Base-by-base conservation (phyloP, 1,140 invertebrate species). In the Drosophila bocki region DNA sequence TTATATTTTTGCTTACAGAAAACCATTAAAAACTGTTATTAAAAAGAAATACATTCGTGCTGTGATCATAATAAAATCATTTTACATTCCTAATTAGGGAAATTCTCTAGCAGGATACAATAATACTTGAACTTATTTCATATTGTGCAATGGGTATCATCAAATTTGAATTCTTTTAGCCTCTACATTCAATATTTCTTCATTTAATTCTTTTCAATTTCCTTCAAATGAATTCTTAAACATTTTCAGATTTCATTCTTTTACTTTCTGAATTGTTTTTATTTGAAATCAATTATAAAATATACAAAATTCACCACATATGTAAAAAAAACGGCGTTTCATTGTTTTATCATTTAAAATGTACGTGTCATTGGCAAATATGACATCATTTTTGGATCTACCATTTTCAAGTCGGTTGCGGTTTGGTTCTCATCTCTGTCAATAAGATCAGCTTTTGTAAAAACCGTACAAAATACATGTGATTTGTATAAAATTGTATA, bases 401-500 rank as follows among this genome's bases (percentile, higher is more conserved):
- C 0, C 7, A 13, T 8, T 53, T 35, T 53, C 3, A 53, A 35
- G 29, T 53, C 32, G 50, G 51, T 37, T 15, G 35, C 17, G 12
- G 33, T 1, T 54, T 54, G 35, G 53, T 54, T 54, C 33, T 54
- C 13, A 13, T 54, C 13, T 54, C 53, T 54, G 53, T 54, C 35
- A 54, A 54, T 54, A 54, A 39, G 19, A 54, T 54, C 53, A 54
- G 53, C 35, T 7, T 13, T 45, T 35, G 41, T 32, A 71, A 71
- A 72, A 72, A 51, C 45, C 15, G 15, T 72, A 72, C 26, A 72
- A 71, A 72, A 71, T 72, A 59, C 29, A 57, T 19, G 6, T 2
- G 19, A 13, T 56, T 39, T n/a, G 19, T 72, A 72, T 50, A 58
- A 72, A 72, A 35, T 71, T 29, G 17, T 41, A 61, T 71, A 59